Conservation (phyloP, 2,113 vertebrate genomes). For the Campylomormyrus numenius region DNA sequence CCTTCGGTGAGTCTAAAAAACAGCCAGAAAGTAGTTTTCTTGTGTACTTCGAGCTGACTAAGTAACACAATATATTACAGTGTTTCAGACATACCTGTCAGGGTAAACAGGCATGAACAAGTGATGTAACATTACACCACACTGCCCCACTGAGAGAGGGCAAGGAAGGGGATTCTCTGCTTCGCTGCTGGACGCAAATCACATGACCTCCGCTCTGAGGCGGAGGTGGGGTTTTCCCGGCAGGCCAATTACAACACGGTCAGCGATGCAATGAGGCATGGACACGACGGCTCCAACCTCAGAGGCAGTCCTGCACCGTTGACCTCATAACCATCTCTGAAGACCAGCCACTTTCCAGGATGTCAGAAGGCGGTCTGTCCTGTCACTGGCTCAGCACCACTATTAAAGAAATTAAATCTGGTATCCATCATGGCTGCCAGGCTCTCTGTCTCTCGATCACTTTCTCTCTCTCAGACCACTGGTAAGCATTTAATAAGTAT, state of each 20-base stretch:
- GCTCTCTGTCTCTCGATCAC: background rate
- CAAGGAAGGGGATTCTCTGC: background rate
- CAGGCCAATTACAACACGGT: background rate
- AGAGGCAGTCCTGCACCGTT: background rate
- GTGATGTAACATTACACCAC: background rate
- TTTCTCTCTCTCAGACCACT: background rate
- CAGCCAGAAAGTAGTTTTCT: constrained; percentile 44
- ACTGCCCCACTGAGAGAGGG: background rate
- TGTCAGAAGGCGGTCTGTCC: background rate
- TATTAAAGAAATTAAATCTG: background rate
- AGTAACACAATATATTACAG: background rate
- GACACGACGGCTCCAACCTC: background rate
- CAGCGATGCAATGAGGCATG: background rate
- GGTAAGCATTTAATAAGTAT: background rate
- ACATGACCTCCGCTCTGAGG: background rate
- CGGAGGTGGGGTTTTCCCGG: background rate
- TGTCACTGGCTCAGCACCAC: background rate
- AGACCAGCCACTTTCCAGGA: background rate
- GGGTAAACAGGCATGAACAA: background rate
- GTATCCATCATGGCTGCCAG: background rate
- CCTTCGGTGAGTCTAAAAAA: constrained; percentile 32
- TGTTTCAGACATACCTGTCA: background rate
- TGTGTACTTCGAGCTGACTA: constrained; percentile 13
- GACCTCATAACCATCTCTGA: background rate
- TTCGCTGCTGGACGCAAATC: background rate